A percentile compares a stretch with the other conserved stretches of the same genome.
Conservation (phyloP, 2,113 vertebrate species). For the Corapipo altera region DNA sequence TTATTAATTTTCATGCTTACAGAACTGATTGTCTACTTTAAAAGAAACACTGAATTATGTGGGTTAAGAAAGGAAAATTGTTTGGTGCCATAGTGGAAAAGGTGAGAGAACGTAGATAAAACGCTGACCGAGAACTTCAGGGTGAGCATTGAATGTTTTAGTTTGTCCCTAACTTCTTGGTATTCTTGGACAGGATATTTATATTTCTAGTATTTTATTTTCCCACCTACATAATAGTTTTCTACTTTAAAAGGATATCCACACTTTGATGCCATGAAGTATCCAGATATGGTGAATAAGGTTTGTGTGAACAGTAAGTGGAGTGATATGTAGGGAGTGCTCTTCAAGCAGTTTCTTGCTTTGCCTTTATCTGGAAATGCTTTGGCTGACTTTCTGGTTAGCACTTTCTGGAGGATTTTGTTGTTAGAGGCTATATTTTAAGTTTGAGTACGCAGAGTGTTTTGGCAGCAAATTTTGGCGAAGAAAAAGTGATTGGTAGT, state of each 20-base stretch:
- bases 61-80: not conserved
- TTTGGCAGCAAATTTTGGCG: conserved; percentile 30
- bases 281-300: not conserved
- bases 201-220: not conserved
- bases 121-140: not conserved
- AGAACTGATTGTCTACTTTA: not conserved
- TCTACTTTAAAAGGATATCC: not conserved
- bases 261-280: not conserved
- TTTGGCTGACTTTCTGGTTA: not conserved
- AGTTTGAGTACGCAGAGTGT: not conserved
- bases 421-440: conserved; percentile 48
- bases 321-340: not conserved
- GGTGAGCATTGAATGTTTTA: not conserved
- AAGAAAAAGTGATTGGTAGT: conserved; percentile 34
- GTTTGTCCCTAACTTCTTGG: not conserved
- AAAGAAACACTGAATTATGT: not conserved
- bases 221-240: not conserved
- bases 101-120: not conserved
- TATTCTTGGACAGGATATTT: not conserved
- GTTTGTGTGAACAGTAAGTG: not conserved
- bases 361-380: conserved; percentile 3
- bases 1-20: not conserved
- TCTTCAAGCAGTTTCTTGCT: not conserved
- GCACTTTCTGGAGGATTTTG: not conserved
- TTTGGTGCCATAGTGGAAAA: not conserved